phyloP scores from a whole-genome alignment of 2,113 vertebrate species.

The Chrysemys picta region DNA sequence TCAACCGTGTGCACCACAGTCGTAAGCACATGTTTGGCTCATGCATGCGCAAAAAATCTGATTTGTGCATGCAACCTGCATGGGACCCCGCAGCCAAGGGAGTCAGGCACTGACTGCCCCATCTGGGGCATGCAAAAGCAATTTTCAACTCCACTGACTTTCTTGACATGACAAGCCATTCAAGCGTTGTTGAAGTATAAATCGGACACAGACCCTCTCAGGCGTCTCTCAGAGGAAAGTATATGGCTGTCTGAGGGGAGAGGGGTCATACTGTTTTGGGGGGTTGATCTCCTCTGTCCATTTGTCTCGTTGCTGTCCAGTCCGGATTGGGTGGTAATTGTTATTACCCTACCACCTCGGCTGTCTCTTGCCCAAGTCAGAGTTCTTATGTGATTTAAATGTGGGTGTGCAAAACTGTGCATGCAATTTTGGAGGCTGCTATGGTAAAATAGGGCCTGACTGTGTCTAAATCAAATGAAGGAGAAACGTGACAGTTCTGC shows the following conservation, averaged over 20 bases:
- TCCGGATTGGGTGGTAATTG: neutral
- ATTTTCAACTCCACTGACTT: neutral
- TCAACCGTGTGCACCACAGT: neutral
- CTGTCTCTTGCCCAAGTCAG: neutral
- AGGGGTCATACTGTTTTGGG: accelerated
- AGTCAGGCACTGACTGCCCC: neutral
- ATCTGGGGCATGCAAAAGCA: neutral
- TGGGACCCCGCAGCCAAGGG: neutral
- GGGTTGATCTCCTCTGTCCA: accelerated
- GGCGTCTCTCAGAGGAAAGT: neutral
- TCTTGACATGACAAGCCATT: neutral
- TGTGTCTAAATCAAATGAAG: neutral
- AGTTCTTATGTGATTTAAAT: neutral
- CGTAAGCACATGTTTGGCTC: neutral
- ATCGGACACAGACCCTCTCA: neutral
- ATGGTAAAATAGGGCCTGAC: neutral
- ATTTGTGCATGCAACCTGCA: neutral
- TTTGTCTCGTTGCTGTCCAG: neutral
- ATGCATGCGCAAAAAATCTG: neutral
- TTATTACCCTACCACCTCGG: neutral
- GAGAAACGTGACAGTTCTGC: neutral
- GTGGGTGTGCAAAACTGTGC: neutral
- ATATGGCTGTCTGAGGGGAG: neutral
- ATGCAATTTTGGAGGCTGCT: neutral
- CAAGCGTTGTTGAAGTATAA: neutral